Conservation (phyloP, 1,140 invertebrate species). For the Meloidogyne chitwoodi region DNA sequence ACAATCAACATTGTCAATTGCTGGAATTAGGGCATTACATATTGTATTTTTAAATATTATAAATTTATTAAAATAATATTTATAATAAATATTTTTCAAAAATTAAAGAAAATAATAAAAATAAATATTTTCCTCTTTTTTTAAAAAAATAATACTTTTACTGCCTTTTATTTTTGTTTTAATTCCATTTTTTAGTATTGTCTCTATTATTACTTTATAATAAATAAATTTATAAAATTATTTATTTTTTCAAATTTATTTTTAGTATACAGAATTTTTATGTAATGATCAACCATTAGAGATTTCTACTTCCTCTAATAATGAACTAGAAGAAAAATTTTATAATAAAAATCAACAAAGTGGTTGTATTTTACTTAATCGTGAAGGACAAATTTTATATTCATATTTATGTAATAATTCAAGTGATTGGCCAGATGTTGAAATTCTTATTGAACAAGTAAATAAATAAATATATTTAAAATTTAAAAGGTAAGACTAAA, state of each 20-base stretch:
- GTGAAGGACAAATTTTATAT: slow-evolving; percentile 6
- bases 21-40: slow-evolving; percentile 35
- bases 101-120: too few relatives aligned
- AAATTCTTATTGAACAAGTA: slow-evolving; percentile 27
- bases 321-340: neutral
- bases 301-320: neutral
- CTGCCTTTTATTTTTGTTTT: too few relatives aligned
- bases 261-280: slow-evolving; percentile 30
- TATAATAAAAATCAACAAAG: slow-evolving; percentile 12
- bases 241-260: neutral
- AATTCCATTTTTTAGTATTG: too few relatives aligned
- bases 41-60: slow-evolving; percentile 22
- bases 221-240: neutral
- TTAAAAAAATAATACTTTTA: too few relatives aligned
- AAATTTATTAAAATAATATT: neutral
- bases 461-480: too few relatives aligned
- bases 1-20: slow-evolving; percentile 38
- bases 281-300: slow-evolving; percentile 24
- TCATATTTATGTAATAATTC: slow-evolving; percentile 23
- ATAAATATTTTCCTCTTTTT: too few relatives aligned
- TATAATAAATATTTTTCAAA: neutral
- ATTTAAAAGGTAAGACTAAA: neutral
- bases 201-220: too few relatives aligned
- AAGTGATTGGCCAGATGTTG: slow-evolving; percentile 32
- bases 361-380: slow-evolving; percentile 24